Evolutionary conservation across 2,888 invertebrate species (phyloP).

Genomic region (Alloplasta piceator): DNA sequence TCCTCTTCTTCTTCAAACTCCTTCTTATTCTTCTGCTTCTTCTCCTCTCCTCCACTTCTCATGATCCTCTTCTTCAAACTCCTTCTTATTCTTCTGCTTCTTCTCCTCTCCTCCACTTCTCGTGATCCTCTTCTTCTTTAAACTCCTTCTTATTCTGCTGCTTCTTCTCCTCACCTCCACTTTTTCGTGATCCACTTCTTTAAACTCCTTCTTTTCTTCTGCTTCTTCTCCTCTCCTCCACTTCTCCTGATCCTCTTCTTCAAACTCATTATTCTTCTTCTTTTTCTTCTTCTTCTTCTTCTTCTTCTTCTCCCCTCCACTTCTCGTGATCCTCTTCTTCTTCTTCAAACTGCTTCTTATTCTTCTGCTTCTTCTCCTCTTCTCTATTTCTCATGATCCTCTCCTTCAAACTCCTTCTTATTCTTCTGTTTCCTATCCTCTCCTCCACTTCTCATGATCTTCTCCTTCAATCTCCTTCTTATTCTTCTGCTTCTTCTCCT

Average conservation of each 20-base stretch:
- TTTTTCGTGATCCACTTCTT: background rate
- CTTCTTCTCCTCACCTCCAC: no score
- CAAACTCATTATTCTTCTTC: constrained; percentile 62
- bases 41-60: no score
- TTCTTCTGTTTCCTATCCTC: background rate
- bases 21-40: no score
- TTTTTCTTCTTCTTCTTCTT: constrained; percentile 21
- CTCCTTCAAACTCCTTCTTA: constrained; percentile 57
- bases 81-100: constrained; percentile 76
- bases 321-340: constrained; percentile 10
- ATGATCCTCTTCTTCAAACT: no score
- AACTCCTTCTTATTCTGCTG: constrained; percentile 20
- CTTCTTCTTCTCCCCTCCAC: constrained; percentile 5
- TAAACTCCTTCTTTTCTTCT: constrained; percentile 74
- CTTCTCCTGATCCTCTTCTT: constrained; percentile 50
- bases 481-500: constrained; percentile 75
- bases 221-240: constrained; percentile 72
- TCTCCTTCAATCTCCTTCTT: constrained; percentile 62
- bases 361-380: constrained; percentile 76
- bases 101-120: constrained; percentile 69
- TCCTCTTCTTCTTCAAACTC: constrained; percentile 20
- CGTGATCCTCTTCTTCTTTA: constrained; percentile 45
- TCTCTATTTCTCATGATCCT: constrained; percentile 52
- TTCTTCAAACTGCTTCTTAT: constrained; percentile 62
- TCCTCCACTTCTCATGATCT: constrained; percentile 26